Percentiles rank a stretch among this genome's conserved stretches.
Conservation (phyloP, 2,888 invertebrate species). For the Temnothorax ravouxi region DNA sequence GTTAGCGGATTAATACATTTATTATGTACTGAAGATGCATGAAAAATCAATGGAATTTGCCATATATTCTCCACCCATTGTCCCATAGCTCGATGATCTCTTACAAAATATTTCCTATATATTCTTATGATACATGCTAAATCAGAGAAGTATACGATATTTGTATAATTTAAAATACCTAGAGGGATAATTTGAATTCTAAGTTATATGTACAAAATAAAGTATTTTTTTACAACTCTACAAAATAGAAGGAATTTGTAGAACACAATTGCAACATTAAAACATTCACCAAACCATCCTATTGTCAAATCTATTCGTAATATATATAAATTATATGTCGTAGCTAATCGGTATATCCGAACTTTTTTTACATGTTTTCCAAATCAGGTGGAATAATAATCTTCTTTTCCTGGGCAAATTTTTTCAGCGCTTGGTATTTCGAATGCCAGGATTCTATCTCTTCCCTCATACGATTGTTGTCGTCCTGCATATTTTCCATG, state of each 20-base stretch:
- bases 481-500: constrained; percentile 94
- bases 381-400: constrained; percentile 93
- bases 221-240: neutral
- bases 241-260: neutral
- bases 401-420: constrained; percentile 94
- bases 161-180: neutral
- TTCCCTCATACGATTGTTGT: constrained; percentile 92
- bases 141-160: neutral
- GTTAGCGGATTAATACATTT: constrained; percentile 92
- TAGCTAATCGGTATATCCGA: neutral
- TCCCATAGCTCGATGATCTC: neutral
- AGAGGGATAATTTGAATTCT: neutral
- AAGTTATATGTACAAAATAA: neutral
- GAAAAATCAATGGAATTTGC: constrained; percentile 36
- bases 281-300: neutral
- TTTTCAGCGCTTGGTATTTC: constrained; percentile 94
- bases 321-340: neutral
- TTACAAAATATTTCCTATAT: neutral
- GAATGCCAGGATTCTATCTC: constrained; percentile 92
- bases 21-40: constrained; percentile 82
- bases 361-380: constrained; percentile 87
- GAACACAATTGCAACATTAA: neutral
- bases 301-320: neutral
- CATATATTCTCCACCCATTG: neutral
- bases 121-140: neutral